Base-by-base conservation (phyloP, 2,113 vertebrate species). In the Ramphastos sulfuratus region DNA sequence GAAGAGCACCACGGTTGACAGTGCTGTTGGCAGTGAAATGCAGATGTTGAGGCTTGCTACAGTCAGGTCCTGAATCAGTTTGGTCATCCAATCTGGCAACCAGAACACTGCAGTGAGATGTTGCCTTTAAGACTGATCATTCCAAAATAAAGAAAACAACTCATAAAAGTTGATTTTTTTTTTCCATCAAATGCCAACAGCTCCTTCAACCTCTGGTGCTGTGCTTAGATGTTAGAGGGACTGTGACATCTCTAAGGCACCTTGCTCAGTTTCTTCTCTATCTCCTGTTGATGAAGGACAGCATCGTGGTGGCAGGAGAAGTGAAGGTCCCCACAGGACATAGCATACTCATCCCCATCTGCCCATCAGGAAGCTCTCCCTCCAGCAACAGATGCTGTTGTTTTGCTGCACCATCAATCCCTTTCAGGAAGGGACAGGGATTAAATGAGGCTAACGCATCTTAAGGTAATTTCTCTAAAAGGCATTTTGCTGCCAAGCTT, bases 361-460 rank as follows among this genome's bases (percentile, higher is more conserved):
- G 67, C 39, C 64, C 35, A 10, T 35, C 35, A 74, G 64, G 71
- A 89, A 94, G 82, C 67, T 92, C 46, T 80, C 20, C 46, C 50
- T 87, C 46, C 82, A 90, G 67, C 42, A 73, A 77, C 94, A 95
- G 92, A 76, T 95, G 93, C 82, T 95, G 85, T 61, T 94, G 66
- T 82, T 46, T 46, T 72, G 63, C 61, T 46, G 79, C 14, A n/a
- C 27, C 7, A 4, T 30, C 71, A 85, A 59, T 82, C 92, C 79
- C 69, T 59, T 79, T 87, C 63, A 87, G 79, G 61, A 91, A 92
- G 27, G n/a, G 35, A 55, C 9, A 3, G 54, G 86, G 89, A 95
- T 95, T 94, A 92, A 44, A 7, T 16, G 14, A n/a, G 42, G 33
- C 65, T 44, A 84, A 75, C 27, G 2, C 0, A 0, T 59, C 39